Percentiles rank a stretch among this genome's conserved stretches.
These are phyloP conservation scores for Muscicapa striata DNA, from an alignment of 2,797 vertebrate species.

Conservation along the genomic window DNA sequence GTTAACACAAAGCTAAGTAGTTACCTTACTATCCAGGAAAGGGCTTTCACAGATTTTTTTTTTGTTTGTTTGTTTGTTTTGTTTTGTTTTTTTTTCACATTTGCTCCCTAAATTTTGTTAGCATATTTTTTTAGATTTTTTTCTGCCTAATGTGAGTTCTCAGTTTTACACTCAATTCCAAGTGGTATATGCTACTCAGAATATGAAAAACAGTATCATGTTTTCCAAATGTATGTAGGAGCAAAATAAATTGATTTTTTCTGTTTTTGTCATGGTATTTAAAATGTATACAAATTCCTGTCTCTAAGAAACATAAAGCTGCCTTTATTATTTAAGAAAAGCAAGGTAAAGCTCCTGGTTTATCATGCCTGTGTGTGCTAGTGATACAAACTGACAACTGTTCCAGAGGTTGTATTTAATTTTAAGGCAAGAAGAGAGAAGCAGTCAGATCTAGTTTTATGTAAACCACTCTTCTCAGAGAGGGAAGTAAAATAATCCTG, in stretches of 20 bases:
- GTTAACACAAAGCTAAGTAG: neutral
- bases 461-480: neutral
- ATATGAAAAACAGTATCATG: neutral
- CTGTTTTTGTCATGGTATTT: neutral
- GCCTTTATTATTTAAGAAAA: neutral
- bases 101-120: neutral
- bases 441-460: neutral
- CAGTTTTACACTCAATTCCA: neutral
- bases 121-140: neutral
- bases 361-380: neutral
- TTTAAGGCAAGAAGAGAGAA: neutral
- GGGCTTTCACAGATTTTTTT: neutral
- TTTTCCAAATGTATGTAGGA: neutral
- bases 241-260: neutral
- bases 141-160: neutral
- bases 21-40: neutral
- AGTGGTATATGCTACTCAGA: neutral
- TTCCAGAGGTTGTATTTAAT: neutral
- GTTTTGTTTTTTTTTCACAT: neutral
- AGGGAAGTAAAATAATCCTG: neutral
- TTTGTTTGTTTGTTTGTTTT: neutral
- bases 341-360: neutral
- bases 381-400: neutral
- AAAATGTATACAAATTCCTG: neutral
- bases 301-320: neutral